Base-by-base conservation (phyloP, 64 coral and sea anemone genomes). In the Trachythela sp. region DNA sequence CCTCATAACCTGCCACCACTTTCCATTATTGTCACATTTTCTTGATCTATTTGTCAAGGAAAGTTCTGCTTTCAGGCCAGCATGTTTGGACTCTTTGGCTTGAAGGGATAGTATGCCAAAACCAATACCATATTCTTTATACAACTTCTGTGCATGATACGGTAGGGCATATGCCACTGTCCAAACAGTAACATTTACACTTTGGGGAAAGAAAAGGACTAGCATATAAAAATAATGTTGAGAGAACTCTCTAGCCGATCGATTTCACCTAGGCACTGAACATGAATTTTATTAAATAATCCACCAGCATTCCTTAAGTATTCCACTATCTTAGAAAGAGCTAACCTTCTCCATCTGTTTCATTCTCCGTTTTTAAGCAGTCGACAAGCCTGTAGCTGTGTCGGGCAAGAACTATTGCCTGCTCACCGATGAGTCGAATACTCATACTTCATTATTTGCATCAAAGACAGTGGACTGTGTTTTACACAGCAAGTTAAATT, bases 1-100 rank as follows among this genome's bases (percentile, higher is more conserved):
- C 33, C 75, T 80, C 27, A 80, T 80, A 17, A 80, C 8, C 37
- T 80, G 75, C 75, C 75, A 80, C 75, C 75, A 80, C 75, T 80
- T 80, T 10, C 75, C 75, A 30, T 35, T 37, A 30, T 15, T 80
- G 75, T 35, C 31, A 39, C 15, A 17, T 18, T 35, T 80, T 8
- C 20, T 80, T 80, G 75, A 80, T 18, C 75, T 0, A 30, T 80
- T 80, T 13, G 75, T 80, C 75, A 80, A 80, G 34, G 37, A 15
- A 20, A 80, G 33, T 30, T 80, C 75, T 35, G 13, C 33, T 35
- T 80, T 80, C 13, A 80, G 26, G 13, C 27, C 75, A 80, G 75
- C 75, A 80, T 80, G 75, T 22, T 80, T 80, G 13, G 75, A 80
- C 37, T 80, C 75, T 39, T 80, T 80, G 5, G 75, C 75, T 39